Percentiles rank a stretch among this genome's conserved stretches.
Conservation (phyloP, 2,113 vertebrate genomes). For the Nicator chloris region DNA sequence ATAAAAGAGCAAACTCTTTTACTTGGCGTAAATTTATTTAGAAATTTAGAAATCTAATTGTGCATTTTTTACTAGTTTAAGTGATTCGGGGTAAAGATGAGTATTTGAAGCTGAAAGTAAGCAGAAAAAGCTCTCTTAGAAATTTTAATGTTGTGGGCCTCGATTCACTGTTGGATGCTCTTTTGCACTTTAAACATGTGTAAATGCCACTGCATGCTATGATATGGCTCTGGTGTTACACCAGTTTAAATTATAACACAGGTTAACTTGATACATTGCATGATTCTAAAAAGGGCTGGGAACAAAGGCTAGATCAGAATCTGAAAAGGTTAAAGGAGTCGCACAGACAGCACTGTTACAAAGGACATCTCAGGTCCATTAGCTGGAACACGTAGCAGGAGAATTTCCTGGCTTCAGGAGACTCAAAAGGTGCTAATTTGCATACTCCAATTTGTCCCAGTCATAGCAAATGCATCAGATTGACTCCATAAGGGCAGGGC, state of each 20-base stretch:
- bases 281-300: neutral
- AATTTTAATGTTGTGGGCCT: neutral
- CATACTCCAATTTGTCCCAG: conserved; percentile 11
- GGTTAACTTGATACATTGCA: neutral
- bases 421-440: conserved; percentile 28
- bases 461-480: neutral
- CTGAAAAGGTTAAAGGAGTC: conserved; percentile 48
- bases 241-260: neutral
- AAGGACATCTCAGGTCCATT: conserved; percentile 10
- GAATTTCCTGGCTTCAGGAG: conserved; percentile 19
- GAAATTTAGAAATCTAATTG: neutral
- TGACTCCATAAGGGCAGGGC: neutral
- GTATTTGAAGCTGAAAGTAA: neutral
- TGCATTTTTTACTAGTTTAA: neutral
- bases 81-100: neutral
- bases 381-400: neutral
- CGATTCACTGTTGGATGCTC: neutral
- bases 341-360: neutral
- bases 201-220: conserved; percentile 3
- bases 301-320: conserved; percentile 31
- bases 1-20: neutral
- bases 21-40: neutral
- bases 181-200: conserved; percentile 11
- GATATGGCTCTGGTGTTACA: conserved; percentile 1
- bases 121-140: neutral